These are phyloP conservation scores for Hartigia nigra DNA, from an alignment of 2,888 invertebrate genomes.

Conservation along the genomic window DNA sequence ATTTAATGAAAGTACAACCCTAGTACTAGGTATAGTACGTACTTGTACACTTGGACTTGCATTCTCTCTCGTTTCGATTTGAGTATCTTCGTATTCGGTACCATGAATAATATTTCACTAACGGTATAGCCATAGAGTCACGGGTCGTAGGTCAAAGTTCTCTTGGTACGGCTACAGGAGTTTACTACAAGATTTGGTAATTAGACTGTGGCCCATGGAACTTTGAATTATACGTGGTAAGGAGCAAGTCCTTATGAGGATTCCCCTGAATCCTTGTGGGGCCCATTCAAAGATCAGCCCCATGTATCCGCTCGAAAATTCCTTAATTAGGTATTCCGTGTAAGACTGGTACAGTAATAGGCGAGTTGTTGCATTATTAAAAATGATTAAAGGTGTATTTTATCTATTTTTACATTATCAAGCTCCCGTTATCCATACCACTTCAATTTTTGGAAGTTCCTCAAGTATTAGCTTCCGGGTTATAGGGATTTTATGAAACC, in stretches of 20 bases:
- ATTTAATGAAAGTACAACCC: conserved; percentile 29
- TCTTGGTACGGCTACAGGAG: conserved; percentile 27
- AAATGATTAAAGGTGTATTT: not conserved
- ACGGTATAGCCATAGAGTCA: conserved; percentile 3
- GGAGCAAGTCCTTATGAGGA: conserved; percentile 32
- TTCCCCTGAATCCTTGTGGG: conserved; percentile 47
- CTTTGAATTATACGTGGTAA: conserved; percentile 61
- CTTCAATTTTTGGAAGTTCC: not conserved
- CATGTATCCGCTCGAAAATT: not conserved
- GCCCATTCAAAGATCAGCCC: conserved; percentile 34
- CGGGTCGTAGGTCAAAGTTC: conserved; percentile 44
- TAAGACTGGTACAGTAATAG: not conserved
- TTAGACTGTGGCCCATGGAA: conserved; percentile 58
- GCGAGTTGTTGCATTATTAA: not conserved
- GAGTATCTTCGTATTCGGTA: not conserved
- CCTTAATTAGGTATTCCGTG: not conserved
- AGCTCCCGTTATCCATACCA: not conserved
- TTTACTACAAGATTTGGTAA: conserved; percentile 57
- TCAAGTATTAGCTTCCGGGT: not conserved
- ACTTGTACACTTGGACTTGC: not conserved
- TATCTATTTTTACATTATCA: not conserved
- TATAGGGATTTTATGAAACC: not conserved
- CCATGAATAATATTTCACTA: not conserved
- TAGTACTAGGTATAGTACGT: not conserved
- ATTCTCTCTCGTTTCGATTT: not conserved